Evolutionary conservation across 2,797 vertebrate genomes (phyloP), one percentile per base, ranked within the genome.

Genomic region (Mormyrops boulengeri): DNA sequence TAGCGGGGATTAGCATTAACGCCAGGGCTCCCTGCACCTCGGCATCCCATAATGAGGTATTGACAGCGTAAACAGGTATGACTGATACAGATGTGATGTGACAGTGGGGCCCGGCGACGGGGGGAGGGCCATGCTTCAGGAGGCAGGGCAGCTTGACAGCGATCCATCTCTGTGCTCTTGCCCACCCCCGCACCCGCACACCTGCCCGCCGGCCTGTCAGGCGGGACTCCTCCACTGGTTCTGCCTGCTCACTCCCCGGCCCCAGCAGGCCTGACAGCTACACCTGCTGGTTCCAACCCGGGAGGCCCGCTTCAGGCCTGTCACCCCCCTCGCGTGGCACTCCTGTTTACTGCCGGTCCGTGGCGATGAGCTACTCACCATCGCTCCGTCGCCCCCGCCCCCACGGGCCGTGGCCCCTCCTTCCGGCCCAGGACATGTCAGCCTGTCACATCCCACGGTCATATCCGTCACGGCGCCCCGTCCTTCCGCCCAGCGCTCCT

Each of bases 11-110:
- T 60, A 57, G 85, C 60, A 26, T 9, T n/a, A 19, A 8, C n/a
- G 34, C 9, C 44, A 85, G 19, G 82, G 34, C 66, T 55, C 47
- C 82, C 11, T 55, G 85, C 55, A 17, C 12, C 66, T 73, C 66
- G 2, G 4, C 12, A 2, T 14, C 66, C 73, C 49, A 60, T 93
- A 92, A 93, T 93, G 91, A 90, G 90, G 91, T 92, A 92, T 93
- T 91, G 91, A 88, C 88, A 91, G 91, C 90, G 89, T 94, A 93
- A 93, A 94, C 93, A 93, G 92, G 91, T 93, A 94, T 93, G 92
- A 93, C 91, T 88, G 92, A 93, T 90, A 87, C 53, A 91, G 92
- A 93, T 93, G 91, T 87, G 88, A 91, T 89, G 90, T 92, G 93
- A 93, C 93, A 93, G 92, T 82, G 89, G 44, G 87, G 77, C 44